Evolutionary conservation across 2,888 invertebrate species (phyloP).

Genomic region (Leucozona laternaria): DNA sequence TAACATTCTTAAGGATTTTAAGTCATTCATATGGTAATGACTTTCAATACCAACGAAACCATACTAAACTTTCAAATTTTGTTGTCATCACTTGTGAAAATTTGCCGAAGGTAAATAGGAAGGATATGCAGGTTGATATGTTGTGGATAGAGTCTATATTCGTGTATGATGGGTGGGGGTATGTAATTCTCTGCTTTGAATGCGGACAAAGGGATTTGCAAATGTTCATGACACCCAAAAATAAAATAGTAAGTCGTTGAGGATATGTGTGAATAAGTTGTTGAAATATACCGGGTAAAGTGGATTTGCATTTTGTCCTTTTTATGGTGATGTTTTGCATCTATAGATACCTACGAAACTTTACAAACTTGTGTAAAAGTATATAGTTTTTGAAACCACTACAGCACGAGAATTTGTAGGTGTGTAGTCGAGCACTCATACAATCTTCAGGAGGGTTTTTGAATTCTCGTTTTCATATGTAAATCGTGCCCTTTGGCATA

Average conservation of each 20-base stretch:
- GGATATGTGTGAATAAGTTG: conserved; percentile 73
- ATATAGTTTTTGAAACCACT: conserved; percentile 21
- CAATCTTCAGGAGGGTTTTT: conserved; percentile 39
- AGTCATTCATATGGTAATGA: conserved; percentile 69
- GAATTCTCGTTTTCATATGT: conserved; percentile 62
- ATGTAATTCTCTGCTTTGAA: conserved; percentile 38
- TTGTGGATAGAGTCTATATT: neutral
- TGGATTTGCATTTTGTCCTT: conserved; percentile 73
- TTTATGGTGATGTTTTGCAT: conserved; percentile 60
- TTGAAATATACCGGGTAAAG: conserved; percentile 57
- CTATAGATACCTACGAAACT: neutral
- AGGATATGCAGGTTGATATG: neutral
- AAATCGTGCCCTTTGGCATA: conserved; percentile 70
- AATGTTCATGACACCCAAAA: conserved; percentile 67
- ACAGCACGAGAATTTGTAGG: conserved; percentile 4
- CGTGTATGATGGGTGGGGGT: neutral
- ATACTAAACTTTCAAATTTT: conserved; percentile 25
- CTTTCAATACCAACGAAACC: conserved; percentile 52
- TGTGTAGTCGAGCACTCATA: neutral
- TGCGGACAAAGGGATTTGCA: conserved; percentile 62
- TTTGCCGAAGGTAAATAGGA: conserved; percentile 44
- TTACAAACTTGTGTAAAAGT: neutral
- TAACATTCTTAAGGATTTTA: conserved; percentile 55
- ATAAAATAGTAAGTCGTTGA: conserved; percentile 38
- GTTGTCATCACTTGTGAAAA: conserved; percentile 51